Evolutionary conservation across 2,113 vertebrate genomes (phyloP).

Genomic region (Orthonyx spaldingii): DNA sequence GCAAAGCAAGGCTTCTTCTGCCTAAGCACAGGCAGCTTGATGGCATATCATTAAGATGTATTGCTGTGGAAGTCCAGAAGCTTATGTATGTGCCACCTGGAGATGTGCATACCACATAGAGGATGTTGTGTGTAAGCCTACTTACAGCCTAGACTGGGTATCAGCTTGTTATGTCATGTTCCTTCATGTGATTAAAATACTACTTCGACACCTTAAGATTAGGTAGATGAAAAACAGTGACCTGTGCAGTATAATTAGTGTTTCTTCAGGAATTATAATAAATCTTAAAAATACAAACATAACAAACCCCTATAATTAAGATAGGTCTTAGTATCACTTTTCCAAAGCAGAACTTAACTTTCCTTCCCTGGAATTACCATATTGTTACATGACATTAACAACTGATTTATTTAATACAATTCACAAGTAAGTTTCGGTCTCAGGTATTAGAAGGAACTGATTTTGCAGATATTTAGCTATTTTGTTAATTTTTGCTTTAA

Average conservation of each 20-base stretch:
- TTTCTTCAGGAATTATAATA: neutral
- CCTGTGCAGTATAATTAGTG: neutral
- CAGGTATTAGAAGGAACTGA: neutral
- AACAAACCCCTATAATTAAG: neutral
- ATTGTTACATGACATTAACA: neutral
- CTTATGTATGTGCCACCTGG: neutral
- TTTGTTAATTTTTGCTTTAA: neutral
- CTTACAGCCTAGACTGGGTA: neutral
- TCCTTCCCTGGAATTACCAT: neutral
- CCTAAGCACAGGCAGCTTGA: neutral
- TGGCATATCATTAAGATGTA: neutral
- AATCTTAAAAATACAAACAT: neutral
- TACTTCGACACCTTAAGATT: neutral
- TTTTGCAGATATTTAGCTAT: neutral
- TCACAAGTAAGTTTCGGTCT: neutral
- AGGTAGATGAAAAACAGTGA: neutral
- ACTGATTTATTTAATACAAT: neutral
- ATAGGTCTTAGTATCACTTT: neutral
- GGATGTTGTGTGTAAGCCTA: neutral
- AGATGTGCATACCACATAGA: neutral
- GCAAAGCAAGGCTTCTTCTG: neutral
- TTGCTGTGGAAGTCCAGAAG: neutral
- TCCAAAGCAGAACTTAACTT: neutral
- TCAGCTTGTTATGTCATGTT: neutral
- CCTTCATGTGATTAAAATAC: neutral